Evolutionary conservation across 2,113 vertebrate species (phyloP).

Genomic region (Prinia subflava): DNA sequence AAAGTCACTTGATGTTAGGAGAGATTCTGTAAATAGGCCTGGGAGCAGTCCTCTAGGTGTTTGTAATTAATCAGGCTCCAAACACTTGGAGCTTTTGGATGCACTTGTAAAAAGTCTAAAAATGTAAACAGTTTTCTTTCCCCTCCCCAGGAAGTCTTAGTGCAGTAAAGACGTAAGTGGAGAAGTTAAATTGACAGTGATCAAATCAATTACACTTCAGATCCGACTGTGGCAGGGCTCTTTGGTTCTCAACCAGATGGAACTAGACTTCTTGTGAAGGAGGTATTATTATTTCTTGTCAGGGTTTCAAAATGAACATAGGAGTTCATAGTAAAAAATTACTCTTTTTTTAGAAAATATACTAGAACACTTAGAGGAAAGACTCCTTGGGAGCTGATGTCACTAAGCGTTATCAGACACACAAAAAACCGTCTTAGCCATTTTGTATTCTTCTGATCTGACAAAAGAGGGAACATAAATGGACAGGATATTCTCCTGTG

Average conservation of each 20-base stretch:
- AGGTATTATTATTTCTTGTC: slow-evolving; percentile 10
- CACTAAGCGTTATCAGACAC: background rate
- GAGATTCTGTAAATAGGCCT: slow-evolving; percentile 26
- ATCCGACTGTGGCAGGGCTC: background rate
- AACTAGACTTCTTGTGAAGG: background rate
- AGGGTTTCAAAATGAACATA: slow-evolving; percentile 27
- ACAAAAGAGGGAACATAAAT: background rate
- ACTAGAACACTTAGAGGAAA: slow-evolving; percentile 28
- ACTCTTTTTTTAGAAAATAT: background rate
- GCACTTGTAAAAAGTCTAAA: slow-evolving; percentile 31
- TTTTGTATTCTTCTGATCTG: background rate
- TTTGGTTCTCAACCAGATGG: slow-evolving; percentile 3
- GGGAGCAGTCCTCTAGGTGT: slow-evolving; percentile 10
- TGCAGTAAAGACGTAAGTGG: background rate
- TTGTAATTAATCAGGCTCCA: slow-evolving; percentile 53
- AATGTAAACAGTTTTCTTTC: slow-evolving; percentile 44
- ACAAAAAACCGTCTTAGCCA: background rate
- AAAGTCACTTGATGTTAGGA: slow-evolving; percentile 19
- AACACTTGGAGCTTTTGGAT: slow-evolving; percentile 46
- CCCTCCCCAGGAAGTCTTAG: background rate
- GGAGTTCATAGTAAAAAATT: background rate
- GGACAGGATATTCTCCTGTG: background rate
- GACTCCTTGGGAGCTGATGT: background rate
- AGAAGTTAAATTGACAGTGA: background rate
- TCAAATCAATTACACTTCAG: slow-evolving; percentile 27